Percentiles rank a stretch among this genome's conserved stretches.
These are phyloP conservation scores for Periophthalmus magnuspinnatus DNA, from an alignment of 2,797 vertebrate species.

Conservation along the genomic window DNA sequence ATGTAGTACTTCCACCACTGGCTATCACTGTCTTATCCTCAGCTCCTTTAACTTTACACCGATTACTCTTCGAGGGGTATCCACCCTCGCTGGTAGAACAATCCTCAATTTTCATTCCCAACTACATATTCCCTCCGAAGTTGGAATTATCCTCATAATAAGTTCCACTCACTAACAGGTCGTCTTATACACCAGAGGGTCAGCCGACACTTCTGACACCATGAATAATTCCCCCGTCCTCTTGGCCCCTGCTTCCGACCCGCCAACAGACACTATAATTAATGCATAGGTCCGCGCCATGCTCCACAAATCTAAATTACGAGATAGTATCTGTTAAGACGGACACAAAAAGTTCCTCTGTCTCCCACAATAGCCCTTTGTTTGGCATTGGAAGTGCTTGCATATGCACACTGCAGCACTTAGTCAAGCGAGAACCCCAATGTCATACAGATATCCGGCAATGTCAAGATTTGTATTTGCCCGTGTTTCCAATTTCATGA, in stretches of 20 bases:
- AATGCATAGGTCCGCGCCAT: conserved; percentile 54
- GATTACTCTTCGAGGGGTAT: neutral
- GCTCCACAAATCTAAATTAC: conserved; percentile 47
- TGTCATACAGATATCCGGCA: conserved; percentile 74
- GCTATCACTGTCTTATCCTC: neutral
- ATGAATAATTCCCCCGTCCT: conserved; percentile 76
- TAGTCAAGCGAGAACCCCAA: conserved; percentile 59
- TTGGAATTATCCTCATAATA: conserved; percentile 1
- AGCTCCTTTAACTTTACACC: neutral
- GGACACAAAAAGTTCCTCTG: conserved; percentile 34
- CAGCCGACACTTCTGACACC: conserved; percentile 44
- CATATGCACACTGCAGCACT: conserved; percentile 55
- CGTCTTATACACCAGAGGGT: conserved; percentile 46
- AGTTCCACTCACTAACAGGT: conserved; percentile 61
- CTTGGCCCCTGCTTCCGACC: conserved; percentile 62
- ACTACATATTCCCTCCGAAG: neutral
- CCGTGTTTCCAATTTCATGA: conserved; percentile 77
- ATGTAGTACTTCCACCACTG: too few species aligned
- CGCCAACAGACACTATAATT: conserved; percentile 56
- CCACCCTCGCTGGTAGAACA: neutral
- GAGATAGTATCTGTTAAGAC: conserved; percentile 48
- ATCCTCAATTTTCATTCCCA: neutral
- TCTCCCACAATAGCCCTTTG: conserved; percentile 41
- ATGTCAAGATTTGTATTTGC: conserved; percentile 77
- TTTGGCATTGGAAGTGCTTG: conserved; percentile 56